A percentile compares a stretch with the other conserved stretches of the same genome.
Evolutionary conservation across 1,140 invertebrate species (phyloP).

Genomic region (Solenopsis fugax): DNA sequence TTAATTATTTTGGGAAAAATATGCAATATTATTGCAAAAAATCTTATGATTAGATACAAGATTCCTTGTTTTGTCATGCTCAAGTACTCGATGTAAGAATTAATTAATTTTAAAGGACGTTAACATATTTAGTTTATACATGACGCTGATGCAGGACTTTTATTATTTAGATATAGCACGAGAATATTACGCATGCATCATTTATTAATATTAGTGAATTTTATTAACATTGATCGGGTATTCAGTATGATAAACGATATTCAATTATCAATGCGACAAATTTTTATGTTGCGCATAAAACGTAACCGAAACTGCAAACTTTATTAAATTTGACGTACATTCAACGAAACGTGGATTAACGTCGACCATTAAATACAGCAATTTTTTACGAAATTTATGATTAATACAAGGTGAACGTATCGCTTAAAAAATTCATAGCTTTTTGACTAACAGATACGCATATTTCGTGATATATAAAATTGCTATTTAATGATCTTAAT

Average conservation of each 20-base stretch:
- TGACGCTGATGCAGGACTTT: neutral
- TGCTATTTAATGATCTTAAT: neutral
- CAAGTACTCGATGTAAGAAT: neutral
- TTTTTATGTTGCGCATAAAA: neutral
- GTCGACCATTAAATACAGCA: neutral
- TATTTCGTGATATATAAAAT: neutral
- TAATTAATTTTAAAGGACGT: neutral
- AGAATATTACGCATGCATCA: neutral
- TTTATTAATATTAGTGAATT: neutral
- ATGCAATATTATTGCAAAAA: neutral
- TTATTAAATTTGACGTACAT: neutral
- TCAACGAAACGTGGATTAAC: neutral
- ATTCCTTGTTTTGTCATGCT: neutral
- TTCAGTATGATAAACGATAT: neutral
- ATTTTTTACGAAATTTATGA: neutral
- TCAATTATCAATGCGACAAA: neutral
- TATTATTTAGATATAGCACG: neutral
- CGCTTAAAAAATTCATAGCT: neutral
- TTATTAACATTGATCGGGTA: neutral
- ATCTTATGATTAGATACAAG: neutral
- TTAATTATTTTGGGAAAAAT: neutral
- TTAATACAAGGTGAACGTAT: neutral
- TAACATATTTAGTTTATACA: neutral
- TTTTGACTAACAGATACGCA: neutral
- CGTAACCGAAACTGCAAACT: neutral